Base-by-base conservation (phyloP, 64 coral and sea anemone genomes). In the Actinia equina region DNA sequence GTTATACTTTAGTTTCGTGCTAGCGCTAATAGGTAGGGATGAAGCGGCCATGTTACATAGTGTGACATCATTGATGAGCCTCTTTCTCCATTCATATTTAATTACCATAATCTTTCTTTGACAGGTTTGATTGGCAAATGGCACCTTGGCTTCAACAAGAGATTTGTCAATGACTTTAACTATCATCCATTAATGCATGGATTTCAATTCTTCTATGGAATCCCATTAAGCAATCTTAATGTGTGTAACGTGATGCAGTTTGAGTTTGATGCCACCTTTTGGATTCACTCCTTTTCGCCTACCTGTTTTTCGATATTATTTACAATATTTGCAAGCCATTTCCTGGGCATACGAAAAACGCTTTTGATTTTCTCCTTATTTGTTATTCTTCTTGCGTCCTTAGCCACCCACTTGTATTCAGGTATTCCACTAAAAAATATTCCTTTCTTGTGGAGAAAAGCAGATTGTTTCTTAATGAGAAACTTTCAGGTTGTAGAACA, bases 121-220 rank as follows among this genome's bases (percentile, higher is more conserved):
- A 69, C 61, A 93, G 92, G 87, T 52, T 56, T 93, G 10, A 82
- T 93, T 65, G 92, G 92, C 22, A 93, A 93, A 63, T 93, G 92
- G 92, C 92, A 93, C 85, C 88, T 93, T n/a, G 92, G 92, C 13
- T 60, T 93, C 37, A 88, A 93, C 83, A 64, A 52, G 30, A 69
- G 69, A n/a, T 67, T 79, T 16, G 43, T 13, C 6, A 30, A 60
- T 12, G 92, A 93, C 59, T 89, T 86, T n/a, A 71, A 88, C 17
- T 85, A 81, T 57, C 87, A 89, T 63, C 92, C 92, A 30, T 8
- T 89, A 14, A 86, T 86, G 52, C 83, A 86, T 52, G 92, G 92
- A 12, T 93, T 93, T 59, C 43, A 93, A n/a, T 85, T 85, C 44
- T 93, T 89, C 27, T 93, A 93, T 86, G 92, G 92, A 3, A 9